Conservation (phyloP, 2,888 invertebrate genomes). For the Amaurobius ferox region DNA sequence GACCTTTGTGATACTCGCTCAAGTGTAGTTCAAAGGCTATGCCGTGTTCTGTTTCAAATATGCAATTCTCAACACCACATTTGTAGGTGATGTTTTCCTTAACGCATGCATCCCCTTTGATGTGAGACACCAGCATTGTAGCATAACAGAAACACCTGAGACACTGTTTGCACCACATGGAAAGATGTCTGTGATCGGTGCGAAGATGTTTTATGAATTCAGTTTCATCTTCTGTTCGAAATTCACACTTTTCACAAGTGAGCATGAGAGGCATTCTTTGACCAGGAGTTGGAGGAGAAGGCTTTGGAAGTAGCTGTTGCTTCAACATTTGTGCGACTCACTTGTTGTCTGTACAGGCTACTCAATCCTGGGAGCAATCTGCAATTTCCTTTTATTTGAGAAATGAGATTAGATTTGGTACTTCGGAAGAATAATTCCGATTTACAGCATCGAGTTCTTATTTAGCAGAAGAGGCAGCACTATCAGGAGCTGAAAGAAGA, state of each 20-base stretch:
- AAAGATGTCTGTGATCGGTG: conserved; percentile 60
- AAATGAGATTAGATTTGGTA: not conserved
- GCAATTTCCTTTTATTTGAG: conserved; percentile 36
- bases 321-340: not conserved
- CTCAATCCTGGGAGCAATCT: not conserved
- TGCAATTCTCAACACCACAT: conserved; percentile 63
- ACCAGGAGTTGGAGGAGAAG: not conserved
- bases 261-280: conserved; percentile 1
- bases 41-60: conserved; percentile 52
- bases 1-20: conserved; percentile 62
- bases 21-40: conserved; percentile 66
- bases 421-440: not conserved
- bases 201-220: conserved; percentile 67
- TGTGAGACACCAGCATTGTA: conserved; percentile 56
- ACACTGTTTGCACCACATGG: conserved; percentile 68
- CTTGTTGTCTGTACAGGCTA: no score
- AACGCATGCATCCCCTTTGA: conserved; percentile 40
- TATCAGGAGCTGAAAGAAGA: not conserved
- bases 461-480: not conserved
- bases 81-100: conserved; percentile 58
- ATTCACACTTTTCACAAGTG: conserved; percentile 60
- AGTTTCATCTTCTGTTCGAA: conserved; percentile 31
- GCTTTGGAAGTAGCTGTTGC: not conserved
- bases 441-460: not conserved
- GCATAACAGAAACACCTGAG: conserved; percentile 65